Evolutionary conservation across 2,888 invertebrate species (phyloP).

Genomic region (Ferdinandea cuprea): DNA sequence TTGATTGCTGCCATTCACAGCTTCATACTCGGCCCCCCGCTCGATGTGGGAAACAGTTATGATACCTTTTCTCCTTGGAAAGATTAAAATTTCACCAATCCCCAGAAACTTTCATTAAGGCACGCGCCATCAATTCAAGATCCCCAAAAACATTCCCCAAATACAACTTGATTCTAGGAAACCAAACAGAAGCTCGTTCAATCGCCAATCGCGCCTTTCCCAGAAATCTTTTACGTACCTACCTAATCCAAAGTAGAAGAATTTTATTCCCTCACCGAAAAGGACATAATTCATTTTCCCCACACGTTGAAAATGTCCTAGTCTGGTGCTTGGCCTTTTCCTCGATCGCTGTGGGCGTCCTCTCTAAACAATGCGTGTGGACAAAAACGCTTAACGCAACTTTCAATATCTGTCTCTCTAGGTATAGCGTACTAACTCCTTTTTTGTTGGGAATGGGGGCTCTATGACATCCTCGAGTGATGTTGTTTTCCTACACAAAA

Average conservation of each 20-base stretch:
- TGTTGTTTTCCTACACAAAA: conserved; percentile 39
- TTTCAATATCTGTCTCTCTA: conserved; percentile 14
- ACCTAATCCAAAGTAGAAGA: neutral
- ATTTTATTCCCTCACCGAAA: conserved; percentile 9
- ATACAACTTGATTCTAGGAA: neutral
- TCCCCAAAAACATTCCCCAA: neutral
- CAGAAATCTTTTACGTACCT: conserved; percentile 28
- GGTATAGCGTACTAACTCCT: neutral
- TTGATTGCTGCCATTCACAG: no score
- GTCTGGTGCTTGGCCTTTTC: conserved; percentile 1
- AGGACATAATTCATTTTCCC: conserved; percentile 52
- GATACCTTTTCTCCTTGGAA: no score
- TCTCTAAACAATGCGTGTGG: conserved; percentile 59
- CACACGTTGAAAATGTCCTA: conserved; percentile 14
- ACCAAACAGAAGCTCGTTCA: neutral
- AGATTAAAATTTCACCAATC: no score
- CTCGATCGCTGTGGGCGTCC: conserved; percentile 10
- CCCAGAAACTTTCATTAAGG: no score
- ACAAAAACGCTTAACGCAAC: conserved; percentile 62
- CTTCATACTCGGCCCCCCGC: no score
- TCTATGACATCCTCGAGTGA: conserved; percentile 37
- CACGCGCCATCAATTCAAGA: neutral
- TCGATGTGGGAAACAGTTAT: no score
- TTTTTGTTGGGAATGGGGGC: neutral
- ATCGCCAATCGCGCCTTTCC: conserved; percentile 18